These are phyloP conservation scores for Hirtodrosophila alboralis DNA, from an alignment of 2,888 invertebrate genomes.

Conservation along the genomic window DNA sequence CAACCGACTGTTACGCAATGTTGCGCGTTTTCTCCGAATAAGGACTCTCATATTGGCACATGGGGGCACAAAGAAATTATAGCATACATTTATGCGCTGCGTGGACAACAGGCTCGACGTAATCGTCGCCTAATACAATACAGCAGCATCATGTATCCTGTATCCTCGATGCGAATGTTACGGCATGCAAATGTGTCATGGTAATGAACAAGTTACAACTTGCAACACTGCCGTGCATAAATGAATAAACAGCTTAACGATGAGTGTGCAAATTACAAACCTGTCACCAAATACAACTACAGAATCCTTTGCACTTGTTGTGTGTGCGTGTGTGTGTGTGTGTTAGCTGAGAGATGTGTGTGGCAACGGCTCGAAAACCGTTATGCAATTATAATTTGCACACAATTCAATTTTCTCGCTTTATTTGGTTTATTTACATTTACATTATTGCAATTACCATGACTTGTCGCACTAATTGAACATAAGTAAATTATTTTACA, in stretches of 20 bases:
- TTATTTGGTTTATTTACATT: slow-evolving; percentile 1
- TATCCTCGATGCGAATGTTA: slow-evolving; percentile 12
- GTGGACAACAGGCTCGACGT: slow-evolving; percentile 3
- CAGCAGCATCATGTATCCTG: slow-evolving; percentile 1
- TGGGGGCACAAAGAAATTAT: slow-evolving; percentile 24
- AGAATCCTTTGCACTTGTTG: not conserved
- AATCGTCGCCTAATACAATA: slow-evolving; percentile 29
- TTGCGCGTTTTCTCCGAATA: slow-evolving; percentile 12
- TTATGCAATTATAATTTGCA: slow-evolving; percentile 27
- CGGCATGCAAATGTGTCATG: no score
- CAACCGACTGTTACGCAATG: slow-evolving; percentile 31
- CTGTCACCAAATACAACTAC: slow-evolving; percentile 44
- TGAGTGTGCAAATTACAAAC: slow-evolving; percentile 51
- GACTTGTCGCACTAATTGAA: slow-evolving; percentile 2
- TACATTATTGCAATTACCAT: slow-evolving; percentile 1
- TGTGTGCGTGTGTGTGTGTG: no score
- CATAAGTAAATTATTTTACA: no score
- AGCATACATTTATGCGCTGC: slow-evolving; percentile 22
- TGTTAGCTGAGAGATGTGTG: not conserved
- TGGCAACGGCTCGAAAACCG: no score
- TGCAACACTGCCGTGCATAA: slow-evolving; percentile 52
- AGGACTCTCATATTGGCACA: slow-evolving; percentile 27
- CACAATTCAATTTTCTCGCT: slow-evolving; percentile 22
- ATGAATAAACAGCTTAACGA: slow-evolving; percentile 57
- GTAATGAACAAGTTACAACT: slow-evolving; percentile 63